A percentile compares a stretch with the other conserved stretches of the same genome.
These are phyloP conservation scores for Limulus polyphemus DNA, from an alignment of 2,888 invertebrate species.

Conservation along the genomic window DNA sequence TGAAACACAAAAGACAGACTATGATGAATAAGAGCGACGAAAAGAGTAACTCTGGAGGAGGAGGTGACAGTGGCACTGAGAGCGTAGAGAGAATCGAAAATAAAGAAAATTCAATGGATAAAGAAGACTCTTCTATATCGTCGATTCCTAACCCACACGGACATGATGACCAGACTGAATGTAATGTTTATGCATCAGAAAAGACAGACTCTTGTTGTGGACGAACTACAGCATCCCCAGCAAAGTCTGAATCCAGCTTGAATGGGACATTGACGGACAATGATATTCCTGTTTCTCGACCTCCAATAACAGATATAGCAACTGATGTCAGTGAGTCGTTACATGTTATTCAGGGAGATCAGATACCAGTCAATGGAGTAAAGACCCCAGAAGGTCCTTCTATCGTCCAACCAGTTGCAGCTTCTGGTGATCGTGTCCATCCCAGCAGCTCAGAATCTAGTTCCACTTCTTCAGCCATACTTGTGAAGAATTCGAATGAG, in stretches of 20 bases:
- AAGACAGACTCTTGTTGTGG: constrained; percentile 15
- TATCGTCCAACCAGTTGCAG: neutral
- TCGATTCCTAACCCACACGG: neutral
- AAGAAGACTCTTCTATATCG: neutral
- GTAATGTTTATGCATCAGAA: neutral
- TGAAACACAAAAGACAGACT: constrained; percentile 42
- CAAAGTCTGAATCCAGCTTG: constrained; percentile 10
- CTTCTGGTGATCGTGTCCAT: neutral
- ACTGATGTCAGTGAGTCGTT: neutral
- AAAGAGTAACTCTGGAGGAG: constrained; percentile 8
- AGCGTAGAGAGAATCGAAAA: constrained; percentile 3
- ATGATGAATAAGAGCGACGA: constrained; percentile 26
- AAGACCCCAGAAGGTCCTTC: neutral
- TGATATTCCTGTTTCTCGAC: too few species aligned
- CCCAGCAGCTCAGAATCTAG: neutral
- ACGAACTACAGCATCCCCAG: constrained; percentile 12
- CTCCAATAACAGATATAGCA: neutral
- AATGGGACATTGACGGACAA: too few species aligned
- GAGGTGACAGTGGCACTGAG: constrained; percentile 13
- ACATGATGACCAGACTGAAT: neutral
- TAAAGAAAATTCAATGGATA: neutral
- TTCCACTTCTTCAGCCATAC: too few species aligned
- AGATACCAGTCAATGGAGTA: neutral
- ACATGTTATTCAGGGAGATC: neutral
- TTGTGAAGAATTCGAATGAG: too few species aligned